phyloP scores from a whole-genome alignment of 2,888 invertebrate genomes.

The Nomada goodeniana region DNA sequence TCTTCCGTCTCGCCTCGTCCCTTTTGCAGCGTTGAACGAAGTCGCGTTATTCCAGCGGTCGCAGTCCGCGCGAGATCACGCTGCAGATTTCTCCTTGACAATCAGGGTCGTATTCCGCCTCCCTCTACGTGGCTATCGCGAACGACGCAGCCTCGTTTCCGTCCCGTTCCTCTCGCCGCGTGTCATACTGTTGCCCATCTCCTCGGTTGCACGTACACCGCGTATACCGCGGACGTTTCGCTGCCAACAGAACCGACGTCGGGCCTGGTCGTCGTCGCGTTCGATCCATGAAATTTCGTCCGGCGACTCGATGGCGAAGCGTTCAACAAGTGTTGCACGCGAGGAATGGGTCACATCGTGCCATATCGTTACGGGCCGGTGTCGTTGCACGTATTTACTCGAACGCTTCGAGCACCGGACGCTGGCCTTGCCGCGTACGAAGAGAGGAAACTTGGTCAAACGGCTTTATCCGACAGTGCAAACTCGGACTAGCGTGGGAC shows the following conservation, averaged over 20 bases:
- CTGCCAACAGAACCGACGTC: slow-evolving; percentile 55
- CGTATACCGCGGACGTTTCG: slow-evolving; percentile 67
- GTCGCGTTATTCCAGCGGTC: slow-evolving; percentile 14
- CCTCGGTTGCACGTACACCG: slow-evolving; percentile 70
- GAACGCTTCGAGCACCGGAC: not conserved
- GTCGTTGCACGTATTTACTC: slow-evolving; percentile 9
- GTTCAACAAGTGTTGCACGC: slow-evolving; percentile 57
- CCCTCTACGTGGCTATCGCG: slow-evolving; percentile 68
- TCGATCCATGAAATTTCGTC: slow-evolving; percentile 55
- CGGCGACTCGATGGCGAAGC: slow-evolving; percentile 4
- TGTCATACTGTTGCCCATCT: slow-evolving; percentile 68
- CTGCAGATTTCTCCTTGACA: slow-evolving; percentile 74
- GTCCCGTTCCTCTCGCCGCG: slow-evolving; percentile 67
- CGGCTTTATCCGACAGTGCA: slow-evolving; percentile 4
- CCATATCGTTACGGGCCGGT: slow-evolving; percentile 28
- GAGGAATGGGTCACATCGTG: slow-evolving; percentile 5
- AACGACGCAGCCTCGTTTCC: slow-evolving; percentile 72
- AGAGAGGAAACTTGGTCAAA: slow-evolving; percentile 14
- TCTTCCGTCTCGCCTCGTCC: not conserved
- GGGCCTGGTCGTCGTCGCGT: slow-evolving; percentile 53
- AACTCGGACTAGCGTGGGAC: not conserved
- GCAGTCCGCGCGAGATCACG: slow-evolving; percentile 65
- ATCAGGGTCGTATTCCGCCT: slow-evolving; percentile 74
- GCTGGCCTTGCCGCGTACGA: slow-evolving; percentile 8
- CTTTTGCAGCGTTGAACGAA: too few relatives aligned